A percentile compares a stretch with the other conserved stretches of the same genome.
These are phyloP conservation scores for Epinotia ramella DNA, from an alignment of 2,888 invertebrate genomes.

Conservation along the genomic window DNA sequence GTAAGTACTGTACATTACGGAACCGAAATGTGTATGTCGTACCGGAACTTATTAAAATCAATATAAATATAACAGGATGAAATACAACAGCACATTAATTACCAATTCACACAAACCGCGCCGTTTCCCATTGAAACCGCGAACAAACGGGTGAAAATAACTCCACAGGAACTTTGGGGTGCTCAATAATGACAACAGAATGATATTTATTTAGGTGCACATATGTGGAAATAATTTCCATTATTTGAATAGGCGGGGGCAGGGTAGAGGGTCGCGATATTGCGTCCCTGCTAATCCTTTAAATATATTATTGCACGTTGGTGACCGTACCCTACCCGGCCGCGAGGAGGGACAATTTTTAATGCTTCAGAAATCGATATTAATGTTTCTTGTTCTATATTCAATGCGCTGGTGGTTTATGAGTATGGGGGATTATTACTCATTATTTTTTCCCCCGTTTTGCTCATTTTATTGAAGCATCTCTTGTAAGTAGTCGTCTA, in stretches of 20 bases:
- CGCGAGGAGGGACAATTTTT: conserved; percentile 74
- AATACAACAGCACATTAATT: conserved; percentile 30
- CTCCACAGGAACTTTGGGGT: conserved; percentile 70
- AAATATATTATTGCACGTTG: conserved; percentile 84
- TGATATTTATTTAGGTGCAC: conserved; percentile 84
- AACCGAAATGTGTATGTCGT: no score
- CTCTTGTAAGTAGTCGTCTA: background rate
- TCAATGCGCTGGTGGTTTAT: conserved; percentile 48
- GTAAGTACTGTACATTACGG: no score
- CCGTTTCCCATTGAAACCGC: conserved; percentile 65
- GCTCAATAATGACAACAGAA: conserved; percentile 79
- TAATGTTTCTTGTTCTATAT: conserved; percentile 68
- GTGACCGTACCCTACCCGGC: conserved; percentile 70
- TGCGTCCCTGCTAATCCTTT: conserved; percentile 84
- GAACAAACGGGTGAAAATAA: conserved; percentile 77
- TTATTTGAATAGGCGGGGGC: conserved; percentile 80
- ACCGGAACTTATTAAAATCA: background rate
- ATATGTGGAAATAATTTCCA: conserved; percentile 85
- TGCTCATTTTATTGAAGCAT: background rate
- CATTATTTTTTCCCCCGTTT: background rate
- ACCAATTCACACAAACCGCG: conserved; percentile 56
- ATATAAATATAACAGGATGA: conserved; percentile 10
- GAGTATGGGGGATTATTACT: background rate
- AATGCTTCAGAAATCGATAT: conserved; percentile 78
- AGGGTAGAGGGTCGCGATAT: conserved; percentile 78